phyloP scores from a whole-genome alignment of 1,140 invertebrate species.

The Dinothrombium tinctorium region DNA sequence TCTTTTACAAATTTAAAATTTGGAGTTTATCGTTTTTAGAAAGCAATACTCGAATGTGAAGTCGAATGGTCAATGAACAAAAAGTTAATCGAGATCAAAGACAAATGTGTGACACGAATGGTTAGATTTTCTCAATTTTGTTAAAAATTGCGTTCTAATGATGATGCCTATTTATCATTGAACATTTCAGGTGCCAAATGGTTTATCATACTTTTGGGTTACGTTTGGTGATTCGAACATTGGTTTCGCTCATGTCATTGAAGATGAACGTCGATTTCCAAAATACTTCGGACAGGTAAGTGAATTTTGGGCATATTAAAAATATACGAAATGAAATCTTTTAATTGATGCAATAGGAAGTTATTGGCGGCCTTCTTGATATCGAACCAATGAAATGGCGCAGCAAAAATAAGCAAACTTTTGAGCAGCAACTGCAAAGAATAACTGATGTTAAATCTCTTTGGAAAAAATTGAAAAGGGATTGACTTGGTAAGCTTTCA shows the following conservation, averaged over 20 bases:
- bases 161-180: too few species aligned
- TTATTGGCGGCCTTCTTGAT: constrained; percentile 80
- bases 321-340: constrained; percentile 4
- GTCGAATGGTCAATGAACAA: constrained; percentile 83
- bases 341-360: constrained; percentile 20
- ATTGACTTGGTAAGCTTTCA: too few species aligned
- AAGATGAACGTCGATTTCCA: constrained; percentile 69
- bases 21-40: constrained; percentile 26
- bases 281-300: constrained; percentile 58
- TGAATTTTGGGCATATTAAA: constrained; percentile 17
- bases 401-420: constrained; percentile 32
- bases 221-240: constrained; percentile 58
- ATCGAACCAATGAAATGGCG: constrained; percentile 59
- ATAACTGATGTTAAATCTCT: not conserved
- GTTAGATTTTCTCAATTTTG: constrained; percentile 4
- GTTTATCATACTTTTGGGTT: constrained; percentile 76
- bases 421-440: not conserved
- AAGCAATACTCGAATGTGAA: constrained; percentile 82
- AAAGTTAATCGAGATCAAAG: constrained; percentile 49
- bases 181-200: constrained; percentile 49
- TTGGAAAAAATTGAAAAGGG: too few species aligned
- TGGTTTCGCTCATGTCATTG: constrained; percentile 88
- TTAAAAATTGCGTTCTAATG: constrained; percentile 8
- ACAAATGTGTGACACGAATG: constrained; percentile 3
- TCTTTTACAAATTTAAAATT: constrained; percentile 5